Conservation (phyloP, 2,797 vertebrate species). For the Chelmon rostratus region DNA sequence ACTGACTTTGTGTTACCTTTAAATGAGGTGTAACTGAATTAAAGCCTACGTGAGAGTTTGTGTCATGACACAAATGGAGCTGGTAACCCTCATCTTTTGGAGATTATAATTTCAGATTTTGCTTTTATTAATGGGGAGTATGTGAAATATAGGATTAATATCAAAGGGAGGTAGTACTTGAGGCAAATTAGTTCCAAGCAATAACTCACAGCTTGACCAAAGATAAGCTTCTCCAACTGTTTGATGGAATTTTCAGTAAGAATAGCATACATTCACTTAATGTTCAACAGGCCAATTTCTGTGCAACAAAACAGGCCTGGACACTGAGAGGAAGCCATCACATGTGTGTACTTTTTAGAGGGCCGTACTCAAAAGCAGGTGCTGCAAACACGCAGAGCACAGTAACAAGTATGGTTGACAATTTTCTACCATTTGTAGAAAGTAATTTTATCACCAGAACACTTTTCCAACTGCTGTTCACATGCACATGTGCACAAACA, state of each 20-base stretch:
- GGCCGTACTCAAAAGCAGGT: constrained; percentile 47
- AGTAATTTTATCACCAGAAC: constrained; percentile 56
- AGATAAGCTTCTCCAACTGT: constrained; percentile 64
- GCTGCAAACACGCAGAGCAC: constrained; percentile 67
- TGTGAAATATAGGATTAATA: constrained; percentile 66
- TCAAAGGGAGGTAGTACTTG: constrained; percentile 82
- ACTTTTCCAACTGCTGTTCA: constrained; percentile 60
- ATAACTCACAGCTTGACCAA: constrained; percentile 83
- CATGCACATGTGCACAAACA: constrained; percentile 55
- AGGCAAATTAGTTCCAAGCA: constrained; percentile 77
- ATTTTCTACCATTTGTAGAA: constrained; percentile 60
- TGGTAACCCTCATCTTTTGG: constrained; percentile 13
- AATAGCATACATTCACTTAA: constrained; percentile 76
- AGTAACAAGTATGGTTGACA: constrained; percentile 77
- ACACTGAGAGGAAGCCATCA: constrained; percentile 53
- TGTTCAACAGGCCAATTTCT: constrained; percentile 72
- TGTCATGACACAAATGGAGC: constrained; percentile 27
- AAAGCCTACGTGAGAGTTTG: not conserved
- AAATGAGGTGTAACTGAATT: constrained; percentile 12
- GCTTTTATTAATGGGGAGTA: constrained; percentile 33
- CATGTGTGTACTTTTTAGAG: constrained; percentile 50
- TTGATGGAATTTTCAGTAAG: constrained; percentile 64
- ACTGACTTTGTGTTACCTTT: constrained; percentile 23
- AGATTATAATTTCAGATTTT: constrained; percentile 29
- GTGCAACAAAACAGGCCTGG: constrained; percentile 75